Base-by-base conservation (phyloP, 2,888 invertebrate genomes). In the Listrodromus nycthemerus region DNA sequence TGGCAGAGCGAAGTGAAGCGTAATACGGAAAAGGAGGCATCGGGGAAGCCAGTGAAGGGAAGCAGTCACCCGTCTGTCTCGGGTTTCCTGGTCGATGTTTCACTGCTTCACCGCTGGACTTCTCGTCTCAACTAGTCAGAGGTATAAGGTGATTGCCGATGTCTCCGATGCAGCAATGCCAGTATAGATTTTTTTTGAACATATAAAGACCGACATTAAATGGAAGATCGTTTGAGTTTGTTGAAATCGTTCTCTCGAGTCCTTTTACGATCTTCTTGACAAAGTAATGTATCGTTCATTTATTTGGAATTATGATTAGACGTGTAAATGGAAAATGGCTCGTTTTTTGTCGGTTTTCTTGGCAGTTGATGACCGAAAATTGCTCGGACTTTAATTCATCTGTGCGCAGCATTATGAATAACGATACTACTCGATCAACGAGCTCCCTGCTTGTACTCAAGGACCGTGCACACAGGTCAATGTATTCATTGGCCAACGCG, bases 401-500 rank as follows among this genome's bases (percentile, higher is more conserved):
- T 55, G 45, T 30, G 61, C 19, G 30, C 19, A 61, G 55, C 27
- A 50, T 65, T 67, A 74, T 74, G 78, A 81, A 81, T 74, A 74
- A 74, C 74, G 58, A 70, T 33, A 67, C 27, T 55, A 71, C 37
- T 63, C 70, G 55, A 71, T 69, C 58, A 37, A 74, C 63, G 50
- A 67, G 74, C 58, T 78, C 41, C 65, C 74, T 81, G 55, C 50
- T 69, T 21, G 33, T n/a, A 7, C 52, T 41, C 48, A 50, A 80
- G 77, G 67, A 75, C 84, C 73, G 81, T 77, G 86, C 83, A 77
- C 86, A 75, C 73, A 81, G 90, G 90, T 90, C 89, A 90, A 90
- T 90, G 88, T 90, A 90, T 90, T 90, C 90, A 89, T 89, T 89
- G 89, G 88, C 74, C 87, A 85, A 79, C 83, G 80, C 85, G 90